phyloP scores from a whole-genome alignment of 1,140 invertebrate genomes.

The Nasonia longicornis region DNA sequence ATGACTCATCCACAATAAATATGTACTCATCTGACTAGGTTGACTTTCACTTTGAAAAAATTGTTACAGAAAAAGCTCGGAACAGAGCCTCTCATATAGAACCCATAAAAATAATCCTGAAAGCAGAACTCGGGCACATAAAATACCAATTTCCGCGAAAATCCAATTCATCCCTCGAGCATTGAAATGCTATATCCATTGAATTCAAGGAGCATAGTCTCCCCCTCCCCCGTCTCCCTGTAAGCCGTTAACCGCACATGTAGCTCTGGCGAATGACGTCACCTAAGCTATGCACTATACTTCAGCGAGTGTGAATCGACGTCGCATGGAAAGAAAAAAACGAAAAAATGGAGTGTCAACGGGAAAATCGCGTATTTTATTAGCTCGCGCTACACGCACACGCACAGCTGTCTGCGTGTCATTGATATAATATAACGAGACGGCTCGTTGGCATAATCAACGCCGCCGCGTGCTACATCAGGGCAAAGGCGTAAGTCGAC shows the following conservation, averaged over 20 bases:
- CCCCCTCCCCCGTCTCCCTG: background rate
- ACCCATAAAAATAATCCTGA: no score
- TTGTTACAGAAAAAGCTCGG: no score
- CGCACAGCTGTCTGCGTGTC: background rate
- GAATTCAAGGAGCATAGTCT: background rate
- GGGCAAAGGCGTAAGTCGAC: background rate
- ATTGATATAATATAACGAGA: conserved; percentile 5
- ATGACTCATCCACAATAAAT: no score
- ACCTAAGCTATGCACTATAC: background rate
- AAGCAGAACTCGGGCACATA: no score
- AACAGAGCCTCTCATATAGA: no score
- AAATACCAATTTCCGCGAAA: background rate
- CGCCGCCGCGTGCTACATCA: background rate
- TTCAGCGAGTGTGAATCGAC: background rate
- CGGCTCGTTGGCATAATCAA: conserved; percentile 23
- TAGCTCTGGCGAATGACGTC: conserved; percentile 17
- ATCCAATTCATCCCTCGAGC: no score
- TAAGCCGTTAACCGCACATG: conserved; percentile 4
- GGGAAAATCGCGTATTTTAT: background rate
- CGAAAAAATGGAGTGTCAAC: background rate
- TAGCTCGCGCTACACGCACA: background rate
- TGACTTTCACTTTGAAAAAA: no score
- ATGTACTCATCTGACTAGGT: no score
- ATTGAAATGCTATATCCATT: no score
- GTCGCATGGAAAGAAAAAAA: background rate